Percentiles rank a stretch among this genome's conserved stretches.
phyloP scores from a whole-genome alignment of 2,888 invertebrate genomes.

The Lasius fuliginosus region DNA sequence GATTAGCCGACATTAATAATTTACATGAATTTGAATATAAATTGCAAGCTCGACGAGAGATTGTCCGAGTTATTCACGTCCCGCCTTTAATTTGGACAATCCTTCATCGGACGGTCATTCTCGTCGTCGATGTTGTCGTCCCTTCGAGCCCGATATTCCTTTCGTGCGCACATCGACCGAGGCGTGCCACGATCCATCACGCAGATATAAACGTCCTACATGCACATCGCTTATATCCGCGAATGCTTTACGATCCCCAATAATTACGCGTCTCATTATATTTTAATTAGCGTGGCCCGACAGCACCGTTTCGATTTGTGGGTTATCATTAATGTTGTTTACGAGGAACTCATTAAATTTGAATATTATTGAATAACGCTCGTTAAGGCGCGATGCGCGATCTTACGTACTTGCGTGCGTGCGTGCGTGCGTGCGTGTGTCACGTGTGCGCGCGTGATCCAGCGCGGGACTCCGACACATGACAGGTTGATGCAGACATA shows the following conservation, averaged over 20 bases:
- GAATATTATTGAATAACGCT: conserved; percentile 83
- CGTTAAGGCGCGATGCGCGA: conserved; percentile 77
- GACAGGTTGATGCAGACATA: conserved; percentile 79
- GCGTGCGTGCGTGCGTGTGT: conserved; percentile 37
- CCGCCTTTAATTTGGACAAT: conserved; percentile 44
- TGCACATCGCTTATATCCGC: conserved; percentile 59
- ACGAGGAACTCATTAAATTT: conserved; percentile 83
- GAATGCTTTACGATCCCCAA: conserved; percentile 79
- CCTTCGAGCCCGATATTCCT: conserved; percentile 47
- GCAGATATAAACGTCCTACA: conserved; percentile 58
- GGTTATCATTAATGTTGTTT: conserved; percentile 82
- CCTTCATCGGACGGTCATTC: conserved; percentile 40
- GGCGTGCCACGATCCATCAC: conserved; percentile 57
- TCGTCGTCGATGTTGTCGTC: conserved; percentile 20
- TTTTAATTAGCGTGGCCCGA: conserved; percentile 82
- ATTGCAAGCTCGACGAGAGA: conserved; percentile 29
- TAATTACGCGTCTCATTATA: conserved; percentile 85
- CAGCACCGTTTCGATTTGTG: conserved; percentile 73
- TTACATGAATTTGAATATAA: conserved; percentile 48
- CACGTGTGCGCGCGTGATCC: conserved; percentile 43
- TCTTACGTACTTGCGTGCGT: conserved; percentile 66
- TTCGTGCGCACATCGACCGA: conserved; percentile 54
- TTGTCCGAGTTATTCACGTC: conserved; percentile 3
- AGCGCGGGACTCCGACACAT: conserved; percentile 46
- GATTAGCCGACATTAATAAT: conserved; percentile 50